Conservation (phyloP, 2,113 vertebrate species). For the Lethenteron camtschaticum region DNA sequence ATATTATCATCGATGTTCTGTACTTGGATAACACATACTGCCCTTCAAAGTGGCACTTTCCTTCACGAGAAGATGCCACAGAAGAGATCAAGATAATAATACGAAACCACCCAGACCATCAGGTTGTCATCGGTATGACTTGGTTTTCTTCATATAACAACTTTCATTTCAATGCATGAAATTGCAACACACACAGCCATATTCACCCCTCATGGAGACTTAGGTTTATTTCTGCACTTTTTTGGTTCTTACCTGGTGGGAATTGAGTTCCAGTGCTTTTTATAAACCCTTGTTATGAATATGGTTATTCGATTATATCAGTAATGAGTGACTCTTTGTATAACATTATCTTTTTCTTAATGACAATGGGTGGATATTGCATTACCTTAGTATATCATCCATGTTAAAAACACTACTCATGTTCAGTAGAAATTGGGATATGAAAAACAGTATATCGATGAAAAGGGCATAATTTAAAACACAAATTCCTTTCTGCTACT, state of each 20-base stretch:
- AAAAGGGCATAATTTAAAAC: background rate
- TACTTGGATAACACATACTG: slow-evolving; percentile 91
- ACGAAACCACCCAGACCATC: slow-evolving; percentile 36
- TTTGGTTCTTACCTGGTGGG: background rate
- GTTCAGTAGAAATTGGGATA: background rate
- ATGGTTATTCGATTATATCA: too few species aligned
- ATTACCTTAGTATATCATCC: too few species aligned
- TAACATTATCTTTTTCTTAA: too few species aligned
- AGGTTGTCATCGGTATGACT: slow-evolving; percentile 53
- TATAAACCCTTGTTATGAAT: background rate
- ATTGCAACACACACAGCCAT: background rate
- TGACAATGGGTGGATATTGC: too few species aligned
- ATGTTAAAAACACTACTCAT: too few species aligned
- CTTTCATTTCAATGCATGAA: background rate
- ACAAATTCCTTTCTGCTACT: background rate
- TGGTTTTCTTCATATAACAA: background rate
- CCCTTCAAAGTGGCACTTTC: slow-evolving; percentile 36
- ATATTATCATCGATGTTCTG: slow-evolving; percentile 47
- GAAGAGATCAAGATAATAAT: slow-evolving; percentile 51
- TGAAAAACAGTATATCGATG: background rate
- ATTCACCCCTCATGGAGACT: background rate
- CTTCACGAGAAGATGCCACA: slow-evolving; percentile 40
- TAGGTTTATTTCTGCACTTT: background rate
- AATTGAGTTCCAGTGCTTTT: background rate
- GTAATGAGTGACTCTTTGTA: too few species aligned